These are phyloP conservation scores for Nerophis lumbriciformis DNA, from an alignment of 2,113 vertebrate species.

Conservation along the genomic window DNA sequence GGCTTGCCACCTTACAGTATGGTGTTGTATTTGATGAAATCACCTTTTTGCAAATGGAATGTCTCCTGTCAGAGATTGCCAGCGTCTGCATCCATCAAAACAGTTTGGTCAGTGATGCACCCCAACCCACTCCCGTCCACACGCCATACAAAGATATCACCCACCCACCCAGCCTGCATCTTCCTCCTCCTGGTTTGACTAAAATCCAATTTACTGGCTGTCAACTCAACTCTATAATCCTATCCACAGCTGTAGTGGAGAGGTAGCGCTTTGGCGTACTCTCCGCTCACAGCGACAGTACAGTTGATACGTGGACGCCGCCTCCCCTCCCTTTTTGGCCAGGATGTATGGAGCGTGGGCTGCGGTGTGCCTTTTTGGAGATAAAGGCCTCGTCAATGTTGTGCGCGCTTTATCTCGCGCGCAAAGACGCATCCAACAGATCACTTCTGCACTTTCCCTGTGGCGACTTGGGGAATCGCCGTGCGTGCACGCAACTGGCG, in stretches of 20 bases:
- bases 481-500: constrained; percentile 17
- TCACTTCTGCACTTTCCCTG: constrained; percentile 45
- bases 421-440: constrained; percentile 49
- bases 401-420: constrained; percentile 51
- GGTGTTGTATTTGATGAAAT: constrained; percentile 62
- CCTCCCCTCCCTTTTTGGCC: constrained; percentile 52
- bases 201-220: constrained; percentile 82
- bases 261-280: constrained; percentile 71
- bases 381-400: constrained; percentile 59
- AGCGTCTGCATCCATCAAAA: constrained; percentile 56
- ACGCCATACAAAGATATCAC: constrained; percentile 23
- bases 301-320: constrained; percentile 44
- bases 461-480: constrained; percentile 30
- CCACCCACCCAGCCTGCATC: constrained; percentile 64
- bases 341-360: constrained; percentile 50
- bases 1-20: constrained; percentile 13
- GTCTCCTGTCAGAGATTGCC: constrained; percentile 59
- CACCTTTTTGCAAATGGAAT: constrained; percentile 65
- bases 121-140: constrained; percentile 20
- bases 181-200: constrained; percentile 70
- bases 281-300: constrained; percentile 59
- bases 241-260: constrained; percentile 72
- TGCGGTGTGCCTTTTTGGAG: constrained; percentile 61
- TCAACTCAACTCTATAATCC: constrained; percentile 78
- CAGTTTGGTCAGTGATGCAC: constrained; percentile 72